Conservation (phyloP, 2,888 invertebrate species). For the Hypolimnas misippus region DNA sequence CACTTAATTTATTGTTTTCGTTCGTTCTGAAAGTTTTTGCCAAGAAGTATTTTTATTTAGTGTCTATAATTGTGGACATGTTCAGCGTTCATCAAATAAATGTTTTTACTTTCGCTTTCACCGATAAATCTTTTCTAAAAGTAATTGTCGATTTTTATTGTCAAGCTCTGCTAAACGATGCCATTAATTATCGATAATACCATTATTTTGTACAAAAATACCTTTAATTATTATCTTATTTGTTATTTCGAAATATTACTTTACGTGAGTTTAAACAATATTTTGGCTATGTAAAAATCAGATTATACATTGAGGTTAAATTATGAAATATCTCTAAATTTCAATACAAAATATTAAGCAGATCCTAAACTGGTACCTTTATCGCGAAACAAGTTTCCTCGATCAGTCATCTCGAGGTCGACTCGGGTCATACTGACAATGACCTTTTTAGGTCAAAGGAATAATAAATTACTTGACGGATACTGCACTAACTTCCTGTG, state of each 20-base stretch:
- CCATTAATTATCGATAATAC: no score
- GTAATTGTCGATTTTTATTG: slow-evolving; percentile 23
- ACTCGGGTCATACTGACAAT: slow-evolving; percentile 29
- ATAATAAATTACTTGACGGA: slow-evolving; percentile 2
- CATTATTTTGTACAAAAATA: not conserved
- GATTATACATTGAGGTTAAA: not conserved
- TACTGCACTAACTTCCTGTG: slow-evolving; percentile 6
- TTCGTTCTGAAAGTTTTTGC: not conserved
- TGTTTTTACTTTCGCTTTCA: slow-evolving; percentile 27
- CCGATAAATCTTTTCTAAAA: slow-evolving; percentile 18
- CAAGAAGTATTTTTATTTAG: not conserved
- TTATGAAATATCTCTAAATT: not conserved
- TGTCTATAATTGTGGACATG: not conserved
- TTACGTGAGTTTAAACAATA: no score
- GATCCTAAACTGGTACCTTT: slow-evolving; percentile 11
- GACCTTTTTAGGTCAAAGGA: slow-evolving; percentile 29
- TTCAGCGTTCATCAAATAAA: not conserved
- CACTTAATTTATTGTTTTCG: not conserved
- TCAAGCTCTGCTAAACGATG: slow-evolving; percentile 3
- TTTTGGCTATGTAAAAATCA: no score
- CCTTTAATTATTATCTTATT: not conserved
- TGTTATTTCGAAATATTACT: no score
- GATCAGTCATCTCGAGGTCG: slow-evolving; percentile 24
- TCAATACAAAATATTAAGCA: not conserved
- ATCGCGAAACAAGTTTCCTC: slow-evolving; percentile 27